Base-by-base conservation (phyloP, 2,888 invertebrate genomes). In the Lepas anatifera region DNA sequence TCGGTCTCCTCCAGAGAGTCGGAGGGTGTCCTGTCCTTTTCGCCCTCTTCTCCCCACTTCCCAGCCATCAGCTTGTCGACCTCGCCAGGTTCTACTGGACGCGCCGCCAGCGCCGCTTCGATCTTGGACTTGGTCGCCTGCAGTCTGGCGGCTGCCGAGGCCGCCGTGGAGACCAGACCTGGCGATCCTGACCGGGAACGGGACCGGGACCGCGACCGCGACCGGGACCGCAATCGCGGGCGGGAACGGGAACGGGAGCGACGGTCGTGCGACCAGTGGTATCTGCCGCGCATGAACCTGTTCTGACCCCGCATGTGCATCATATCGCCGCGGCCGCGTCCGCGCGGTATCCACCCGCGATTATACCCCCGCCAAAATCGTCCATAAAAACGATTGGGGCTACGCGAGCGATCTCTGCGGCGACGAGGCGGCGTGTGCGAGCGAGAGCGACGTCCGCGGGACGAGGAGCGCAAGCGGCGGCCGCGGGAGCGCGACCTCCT, bases 1-100 rank as follows among this genome's bases (percentile, higher is more conserved):
- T 64, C 64, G 25, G 64, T 64, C 7, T 37, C 39, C 64, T 64
- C 39, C n/a, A 64, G 64, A n/a, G 64, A 35, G 25, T 37, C 64
- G n/a, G 35, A 6, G 35, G n/a, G 13, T 6, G 52, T 8, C 27
- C 11, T 16, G 6, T 7, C 22, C n/a, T n/a, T n/a, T n/a, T n/a
- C n/a, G 41, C 16, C 41, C 7, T 52, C 52, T 6, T 27, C 58
- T 1, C 32, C 58, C 58, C 58, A 58, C 58, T 58, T 58, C 6
- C 58, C 58, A 2, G 58, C 32, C 32, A 58, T 58, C 58, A 58
- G 58, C 18, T 32, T 32, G 6, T 32, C 27, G 16, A 58, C 58
- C 32, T 58, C 58, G 29, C 10, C 29, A 27, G 48, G 41, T 41
- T 13, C 10, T 32, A 32, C 11, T 1, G 18, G 29, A 13, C n/a